Evolutionary conservation across 2,888 invertebrate genomes (phyloP), one percentile per base, ranked within the genome.

Genomic region (Selenia dentaria): DNA sequence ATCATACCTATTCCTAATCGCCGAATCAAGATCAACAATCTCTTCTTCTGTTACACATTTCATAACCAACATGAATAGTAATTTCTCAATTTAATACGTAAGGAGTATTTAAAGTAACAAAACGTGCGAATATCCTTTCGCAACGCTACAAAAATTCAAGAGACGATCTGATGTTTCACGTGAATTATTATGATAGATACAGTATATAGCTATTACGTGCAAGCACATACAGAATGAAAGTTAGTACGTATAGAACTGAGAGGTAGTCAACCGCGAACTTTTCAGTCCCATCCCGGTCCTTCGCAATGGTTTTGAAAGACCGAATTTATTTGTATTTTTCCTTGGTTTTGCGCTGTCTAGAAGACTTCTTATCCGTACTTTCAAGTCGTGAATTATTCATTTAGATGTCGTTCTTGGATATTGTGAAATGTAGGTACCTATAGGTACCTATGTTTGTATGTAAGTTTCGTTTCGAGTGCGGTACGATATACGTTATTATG

Each of bases 341-440:
- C 10, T 24, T 14, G 14, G 10, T 24, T 25, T 25, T 16, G 24
- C 26, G 22, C 24, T 22, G 20, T 28, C 13, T 18, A 6, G 6
- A 1, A 25, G 32, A 32, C 28, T 8, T 6, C 10, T 36, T 36
- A 14, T 11, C 6, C 26, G 35, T 22, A 14, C 20, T 18, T 22
- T 9, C 29, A 13, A 22, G 9, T 29, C 39, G 39, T 39, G 39
- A 24, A 39, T 39, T 32, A 32, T 39, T 39, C 31, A 39, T 39
- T 39, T 31, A 6, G 18, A 22, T n/a, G 29, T 2, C 13, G 13
- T 13, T 28, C 28, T 37, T 27, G 6, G 20, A 5, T 26, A 26
- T 26, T 8, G 16, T 16, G 11, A 35, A 25, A 10, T 26, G 14
- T 16, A 26, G 16, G 13, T 4, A 34, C 13, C 9, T 28, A 8